These are phyloP conservation scores for Scaptomyza cyrtandrae DNA, from an alignment of 2,888 invertebrate species.

Conservation along the genomic window DNA sequence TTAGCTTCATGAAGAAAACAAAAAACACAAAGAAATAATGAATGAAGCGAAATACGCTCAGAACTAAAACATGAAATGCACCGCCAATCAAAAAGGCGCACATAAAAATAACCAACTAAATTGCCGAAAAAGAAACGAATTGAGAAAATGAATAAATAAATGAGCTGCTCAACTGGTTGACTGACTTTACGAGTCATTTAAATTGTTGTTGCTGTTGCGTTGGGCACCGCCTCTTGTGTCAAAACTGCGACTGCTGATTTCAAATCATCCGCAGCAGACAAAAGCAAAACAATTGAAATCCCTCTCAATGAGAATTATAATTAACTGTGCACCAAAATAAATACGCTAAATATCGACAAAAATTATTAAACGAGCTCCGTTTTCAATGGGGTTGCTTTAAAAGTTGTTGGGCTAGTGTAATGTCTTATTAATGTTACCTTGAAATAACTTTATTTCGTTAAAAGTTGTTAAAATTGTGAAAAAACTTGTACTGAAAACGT, in stretches of 20 bases:
- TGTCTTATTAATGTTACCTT: no score
- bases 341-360: conserved; percentile 12
- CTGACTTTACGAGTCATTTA: conserved; percentile 43
- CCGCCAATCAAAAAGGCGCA: conserved; percentile 79
- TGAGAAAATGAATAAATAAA: conserved; percentile 54
- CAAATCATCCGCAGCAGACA: conserved; percentile 21
- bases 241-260: conserved; percentile 77
- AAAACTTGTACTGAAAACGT: no score
- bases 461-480: no score
- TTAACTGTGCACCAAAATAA: conserved; percentile 40
- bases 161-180: conserved; percentile 46
- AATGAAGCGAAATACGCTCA: conserved; percentile 26
- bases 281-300: conserved; percentile 71
- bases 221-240: conserved; percentile 73
- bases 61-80: conserved; percentile 54
- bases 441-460: no score
- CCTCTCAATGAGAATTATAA: conserved; percentile 54
- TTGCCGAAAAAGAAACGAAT: conserved; percentile 69
- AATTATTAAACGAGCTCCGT: conserved; percentile 10
- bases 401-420: not conserved
- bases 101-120: conserved; percentile 70
- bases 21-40: conserved; percentile 29
- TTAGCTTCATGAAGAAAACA: conserved; percentile 35
- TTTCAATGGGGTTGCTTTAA: not conserved
- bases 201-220: conserved; percentile 8